phyloP scores from a whole-genome alignment of 2,797 vertebrate genomes.

The Myotis daubentonii region DNA sequence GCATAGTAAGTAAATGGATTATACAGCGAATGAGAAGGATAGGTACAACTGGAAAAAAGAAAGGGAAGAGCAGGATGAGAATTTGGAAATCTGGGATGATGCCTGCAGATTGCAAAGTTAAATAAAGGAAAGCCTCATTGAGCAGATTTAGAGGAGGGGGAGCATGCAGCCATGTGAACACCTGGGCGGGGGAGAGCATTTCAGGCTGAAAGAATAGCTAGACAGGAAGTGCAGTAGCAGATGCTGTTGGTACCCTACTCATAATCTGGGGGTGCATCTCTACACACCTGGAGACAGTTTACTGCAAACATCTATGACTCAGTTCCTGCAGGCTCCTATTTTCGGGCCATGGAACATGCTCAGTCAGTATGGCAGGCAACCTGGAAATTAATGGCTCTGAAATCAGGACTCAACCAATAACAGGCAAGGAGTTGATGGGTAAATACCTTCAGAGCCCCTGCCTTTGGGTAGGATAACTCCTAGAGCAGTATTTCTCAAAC shows the following conservation, averaged over 20 bases:
- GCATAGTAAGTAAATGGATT: background rate
- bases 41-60: background rate
- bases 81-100: background rate
- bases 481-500: background rate
- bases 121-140: background rate
- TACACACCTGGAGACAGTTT: background rate
- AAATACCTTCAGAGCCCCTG: background rate
- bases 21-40: background rate
- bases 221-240: background rate
- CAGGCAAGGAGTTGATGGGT: background rate
- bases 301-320: background rate
- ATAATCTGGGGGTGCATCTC: too few relatives aligned
- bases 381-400: background rate
- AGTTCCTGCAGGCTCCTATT: background rate
- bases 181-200: background rate
- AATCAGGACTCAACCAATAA: background rate
- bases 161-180: background rate
- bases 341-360: background rate
- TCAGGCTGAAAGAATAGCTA: background rate
- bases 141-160: background rate
- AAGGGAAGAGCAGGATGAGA: background rate
- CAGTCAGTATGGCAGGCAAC: background rate
- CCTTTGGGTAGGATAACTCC: background rate
- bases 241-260: background rate
- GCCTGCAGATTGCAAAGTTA: background rate